Base-by-base conservation (phyloP, 2,888 invertebrate genomes). In the Lasioglossum malachurum region DNA sequence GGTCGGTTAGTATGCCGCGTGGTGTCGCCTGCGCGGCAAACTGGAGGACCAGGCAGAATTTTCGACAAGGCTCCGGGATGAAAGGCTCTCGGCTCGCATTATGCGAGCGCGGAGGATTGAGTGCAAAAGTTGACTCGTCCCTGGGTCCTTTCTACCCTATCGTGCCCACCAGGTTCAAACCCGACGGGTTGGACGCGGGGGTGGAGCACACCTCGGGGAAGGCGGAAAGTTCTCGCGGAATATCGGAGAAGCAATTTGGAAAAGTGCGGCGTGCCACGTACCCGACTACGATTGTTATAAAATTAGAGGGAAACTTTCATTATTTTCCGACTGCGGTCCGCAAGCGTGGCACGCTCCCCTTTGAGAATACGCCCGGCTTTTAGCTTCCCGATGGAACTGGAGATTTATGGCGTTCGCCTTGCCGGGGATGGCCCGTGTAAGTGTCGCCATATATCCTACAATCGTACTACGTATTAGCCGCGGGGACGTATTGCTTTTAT, bases 161-260 rank as follows among this genome's bases (percentile, higher is more conserved):
- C 53, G 23, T 10, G n/a, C n/a, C 23, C 53, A n/a, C 10, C n/a
- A 23, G 53, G 23, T 53, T 53, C n/a, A 10, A 53, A n/a, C 3
- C 23, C 53, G 53, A 1, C 53, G 23, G 53, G 23, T n/a, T 53
- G 23, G 35, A 1, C 38, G 35, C 67, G 38, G 35, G 23, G 35
- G 67, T 35, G 67, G 44, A 16, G 44, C 44, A 72, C 41, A 44
- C 41, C 72, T 44, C 67, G 38, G 46, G 73, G 46, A 44, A 23
- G 64, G 19, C 46, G 31, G 35, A 73, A 85, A 80, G 44, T 85
- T 80, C 44, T 73, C 75, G 14, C 14, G 72, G 16, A 53, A 82
- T 81, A 85, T 86, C 64, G 82, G 60, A 77, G 79, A 82, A 79
- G 75, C 77, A 38, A 80, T 80, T 82, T 72, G 73, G 49, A 85